Conservation (phyloP, 1,140 invertebrate species). For the Zaprionus inermis region DNA sequence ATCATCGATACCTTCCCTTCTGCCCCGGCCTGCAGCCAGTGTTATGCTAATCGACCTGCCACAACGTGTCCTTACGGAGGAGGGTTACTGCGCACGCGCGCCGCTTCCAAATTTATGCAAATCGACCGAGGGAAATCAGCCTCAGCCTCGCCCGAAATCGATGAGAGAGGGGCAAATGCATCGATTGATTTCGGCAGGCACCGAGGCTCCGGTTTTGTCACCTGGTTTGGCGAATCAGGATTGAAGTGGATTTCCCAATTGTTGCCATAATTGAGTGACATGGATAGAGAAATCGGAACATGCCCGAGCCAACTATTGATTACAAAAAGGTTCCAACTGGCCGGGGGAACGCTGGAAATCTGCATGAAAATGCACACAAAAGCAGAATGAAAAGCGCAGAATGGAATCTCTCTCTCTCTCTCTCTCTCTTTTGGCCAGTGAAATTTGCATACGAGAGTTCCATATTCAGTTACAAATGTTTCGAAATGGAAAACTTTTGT, state of each 20-base stretch:
- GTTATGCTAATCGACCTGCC: slow-evolving; percentile 82
- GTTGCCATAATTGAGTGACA: slow-evolving; percentile 82
- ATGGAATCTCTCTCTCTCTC: slow-evolving; percentile 33
- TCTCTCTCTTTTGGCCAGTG: not conserved
- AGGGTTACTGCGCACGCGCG: slow-evolving; percentile 73
- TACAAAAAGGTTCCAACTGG: slow-evolving; percentile 69
- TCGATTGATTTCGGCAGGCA: slow-evolving; percentile 38
- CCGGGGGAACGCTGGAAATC: slow-evolving; percentile 47
- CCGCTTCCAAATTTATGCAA: slow-evolving; percentile 67
- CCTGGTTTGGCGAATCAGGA: slow-evolving; percentile 55
- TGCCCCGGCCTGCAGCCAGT: slow-evolving; percentile 53
- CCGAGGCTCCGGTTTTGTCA: slow-evolving; percentile 37
- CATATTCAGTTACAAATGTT: slow-evolving; percentile 69
- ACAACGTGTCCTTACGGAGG: slow-evolving; percentile 40
- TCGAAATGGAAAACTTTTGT: slow-evolving; percentile 60
- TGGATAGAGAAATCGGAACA: slow-evolving; percentile 55
- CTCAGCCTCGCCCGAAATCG: slow-evolving; percentile 18
- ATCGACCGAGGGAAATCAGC: slow-evolving; percentile 31
- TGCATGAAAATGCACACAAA: slow-evolving; percentile 81
- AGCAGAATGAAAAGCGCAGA: slow-evolving; percentile 50
- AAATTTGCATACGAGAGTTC: slow-evolving; percentile 63
- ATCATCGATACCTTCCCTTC: slow-evolving; percentile 38
- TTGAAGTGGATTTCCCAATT: slow-evolving; percentile 77
- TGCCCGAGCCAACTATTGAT: slow-evolving; percentile 61
- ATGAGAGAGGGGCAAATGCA: slow-evolving; percentile 40